phyloP scores from a whole-genome alignment of 1,140 invertebrate genomes.

The Glossosoma conforme region DNA sequence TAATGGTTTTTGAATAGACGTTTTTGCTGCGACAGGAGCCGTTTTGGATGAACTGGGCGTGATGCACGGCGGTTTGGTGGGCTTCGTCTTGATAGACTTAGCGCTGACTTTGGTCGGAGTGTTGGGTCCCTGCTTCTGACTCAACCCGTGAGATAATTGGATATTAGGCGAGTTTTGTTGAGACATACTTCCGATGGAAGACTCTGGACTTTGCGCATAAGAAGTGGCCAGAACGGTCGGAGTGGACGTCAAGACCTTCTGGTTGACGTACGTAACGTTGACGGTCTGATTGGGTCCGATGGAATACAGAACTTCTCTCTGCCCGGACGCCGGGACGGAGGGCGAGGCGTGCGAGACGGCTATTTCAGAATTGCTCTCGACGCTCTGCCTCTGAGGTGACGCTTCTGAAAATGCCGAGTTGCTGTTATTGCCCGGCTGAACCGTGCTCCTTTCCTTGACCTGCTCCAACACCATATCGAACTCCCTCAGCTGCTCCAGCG shows the following conservation, averaged over 20 bases:
- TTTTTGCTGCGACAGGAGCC: constrained; percentile 60
- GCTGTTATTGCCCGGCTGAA: constrained; percentile 41
- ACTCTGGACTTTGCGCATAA: constrained; percentile 38
- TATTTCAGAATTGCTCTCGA: constrained; percentile 10
- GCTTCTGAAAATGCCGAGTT: constrained; percentile 28
- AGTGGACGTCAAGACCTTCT: constrained; percentile 34
- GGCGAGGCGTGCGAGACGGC: constrained; percentile 15
- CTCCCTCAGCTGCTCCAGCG: constrained; percentile 71
- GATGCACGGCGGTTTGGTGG: constrained; percentile 48
- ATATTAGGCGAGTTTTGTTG: constrained; percentile 39
- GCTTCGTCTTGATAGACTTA: constrained; percentile 47
- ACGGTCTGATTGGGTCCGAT: constrained; percentile 43
- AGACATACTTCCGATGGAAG: constrained; percentile 42
- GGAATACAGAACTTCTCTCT: constrained; percentile 44
- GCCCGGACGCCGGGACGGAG: constrained; percentile 31
- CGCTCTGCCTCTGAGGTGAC: constrained; percentile 21
- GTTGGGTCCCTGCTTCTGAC: constrained; percentile 37
- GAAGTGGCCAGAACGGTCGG: constrained; percentile 35
- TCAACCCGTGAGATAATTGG: constrained; percentile 38
- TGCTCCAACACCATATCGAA: constrained; percentile 79
- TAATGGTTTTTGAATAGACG: constrained; percentile 67
- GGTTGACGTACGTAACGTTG: constrained; percentile 46
- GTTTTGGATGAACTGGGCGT: constrained; percentile 58
- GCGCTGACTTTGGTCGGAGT: constrained; percentile 41
- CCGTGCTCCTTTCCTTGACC: constrained; percentile 68